phyloP scores from a whole-genome alignment of 2,888 invertebrate species.

The Drosophila pseudotakahashii region DNA sequence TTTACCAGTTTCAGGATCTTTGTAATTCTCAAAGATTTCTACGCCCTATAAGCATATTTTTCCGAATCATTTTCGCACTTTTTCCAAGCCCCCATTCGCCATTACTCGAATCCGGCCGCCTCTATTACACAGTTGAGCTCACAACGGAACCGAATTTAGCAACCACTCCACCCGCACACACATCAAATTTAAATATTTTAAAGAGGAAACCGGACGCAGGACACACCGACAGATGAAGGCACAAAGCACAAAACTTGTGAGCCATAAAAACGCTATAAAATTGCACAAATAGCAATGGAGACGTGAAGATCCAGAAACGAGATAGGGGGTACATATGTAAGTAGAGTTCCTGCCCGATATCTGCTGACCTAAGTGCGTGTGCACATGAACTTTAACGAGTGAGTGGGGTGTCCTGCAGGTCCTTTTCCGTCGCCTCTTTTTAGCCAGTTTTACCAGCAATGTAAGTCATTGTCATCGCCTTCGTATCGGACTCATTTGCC shows the following conservation, averaged over 20 bases:
- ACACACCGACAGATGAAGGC: constrained; percentile 17
- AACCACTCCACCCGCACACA: constrained; percentile 16
- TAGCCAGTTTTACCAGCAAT: not conserved
- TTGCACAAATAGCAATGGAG: constrained; percentile 68
- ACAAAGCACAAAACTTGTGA: constrained; percentile 61
- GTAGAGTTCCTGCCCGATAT: constrained; percentile 47
- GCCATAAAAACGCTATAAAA: constrained; percentile 77
- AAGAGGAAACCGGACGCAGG: constrained; percentile 42
- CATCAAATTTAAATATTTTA: constrained; percentile 75
- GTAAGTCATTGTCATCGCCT: constrained; percentile 57
- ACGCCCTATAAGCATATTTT: constrained; percentile 1
- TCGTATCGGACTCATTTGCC: constrained; percentile 35
- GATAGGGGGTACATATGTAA: constrained; percentile 22
- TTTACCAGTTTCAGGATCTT: not conserved
- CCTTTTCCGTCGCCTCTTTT: constrained; percentile 8
- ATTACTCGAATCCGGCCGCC: constrained; percentile 22
- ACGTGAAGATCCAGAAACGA: constrained; percentile 26
- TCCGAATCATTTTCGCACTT: constrained; percentile 10
- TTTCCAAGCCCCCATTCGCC: constrained; percentile 12
- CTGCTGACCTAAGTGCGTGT: constrained; percentile 74
- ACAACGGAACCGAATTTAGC: constrained; percentile 44
- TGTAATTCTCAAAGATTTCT: not conserved
- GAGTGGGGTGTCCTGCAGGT: constrained; percentile 28
- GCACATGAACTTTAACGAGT: constrained; percentile 64
- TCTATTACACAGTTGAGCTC: constrained; percentile 64